A percentile compares a stretch with the other conserved stretches of the same genome.
Conservation (phyloP, 2,113 vertebrate genomes). For the Felis chaus region DNA sequence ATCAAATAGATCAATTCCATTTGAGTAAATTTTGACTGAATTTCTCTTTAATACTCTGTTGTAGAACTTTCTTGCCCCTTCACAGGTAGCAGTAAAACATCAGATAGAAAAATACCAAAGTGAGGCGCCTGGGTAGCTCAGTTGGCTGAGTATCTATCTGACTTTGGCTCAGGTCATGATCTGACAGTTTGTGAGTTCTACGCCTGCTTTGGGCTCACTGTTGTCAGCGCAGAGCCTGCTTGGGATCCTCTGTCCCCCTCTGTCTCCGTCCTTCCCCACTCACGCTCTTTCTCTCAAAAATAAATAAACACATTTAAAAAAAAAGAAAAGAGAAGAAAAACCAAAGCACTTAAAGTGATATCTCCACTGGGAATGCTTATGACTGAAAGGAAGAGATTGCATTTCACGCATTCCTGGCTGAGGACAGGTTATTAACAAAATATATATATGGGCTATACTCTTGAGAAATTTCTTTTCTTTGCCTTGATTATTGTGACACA, state of each 20-base stretch:
- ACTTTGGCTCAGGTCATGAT: no score
- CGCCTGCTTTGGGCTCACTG: no score
- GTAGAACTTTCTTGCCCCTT: background rate
- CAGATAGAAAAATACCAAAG: background rate
- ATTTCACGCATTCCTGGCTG: background rate
- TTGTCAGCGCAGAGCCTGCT: no score
- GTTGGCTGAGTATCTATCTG: no score
- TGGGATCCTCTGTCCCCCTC: no score
- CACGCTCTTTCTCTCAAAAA: no score
- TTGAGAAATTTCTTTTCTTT: background rate
- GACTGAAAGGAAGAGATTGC: background rate
- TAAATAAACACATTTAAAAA: no score
- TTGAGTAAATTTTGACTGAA: background rate
- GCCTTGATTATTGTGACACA: background rate
- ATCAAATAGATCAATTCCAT: background rate
- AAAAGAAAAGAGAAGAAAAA: background rate
- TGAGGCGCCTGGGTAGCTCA: no score
- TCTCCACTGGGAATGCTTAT: background rate
- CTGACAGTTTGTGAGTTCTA: no score
- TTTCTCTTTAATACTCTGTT: background rate
- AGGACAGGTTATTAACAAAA: background rate
- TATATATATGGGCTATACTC: background rate
- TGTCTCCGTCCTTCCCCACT: no score
- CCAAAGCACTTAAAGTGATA: background rate
- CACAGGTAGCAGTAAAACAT: background rate